These are phyloP conservation scores for Corynorhinus townsendii DNA, from an alignment of 2,113 vertebrate genomes.

Conservation along the genomic window DNA sequence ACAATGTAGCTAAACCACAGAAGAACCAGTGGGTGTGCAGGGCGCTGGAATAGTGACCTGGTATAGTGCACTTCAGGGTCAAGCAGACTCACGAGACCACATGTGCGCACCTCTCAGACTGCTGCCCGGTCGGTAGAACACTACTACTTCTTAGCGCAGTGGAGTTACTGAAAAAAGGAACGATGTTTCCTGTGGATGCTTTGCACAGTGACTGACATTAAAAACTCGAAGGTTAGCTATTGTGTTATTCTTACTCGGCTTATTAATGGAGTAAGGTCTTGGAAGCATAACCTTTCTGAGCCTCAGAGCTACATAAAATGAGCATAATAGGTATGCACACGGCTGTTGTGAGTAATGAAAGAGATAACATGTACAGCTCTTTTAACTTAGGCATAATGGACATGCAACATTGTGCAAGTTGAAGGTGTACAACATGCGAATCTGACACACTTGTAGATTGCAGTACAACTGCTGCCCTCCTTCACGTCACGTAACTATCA, in stretches of 20 bases:
- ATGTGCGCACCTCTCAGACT: background rate
- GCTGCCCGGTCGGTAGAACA: background rate
- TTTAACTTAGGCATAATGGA: background rate
- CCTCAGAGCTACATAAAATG: background rate
- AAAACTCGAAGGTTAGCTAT: background rate
- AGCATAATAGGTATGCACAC: background rate
- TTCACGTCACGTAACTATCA: too few relatives aligned
- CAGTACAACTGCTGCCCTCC: background rate
- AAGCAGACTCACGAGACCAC: background rate
- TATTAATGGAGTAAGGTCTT: background rate
- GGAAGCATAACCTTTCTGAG: background rate
- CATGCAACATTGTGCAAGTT: background rate
- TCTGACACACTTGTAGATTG: background rate
- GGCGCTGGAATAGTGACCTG: background rate
- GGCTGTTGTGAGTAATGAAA: background rate
- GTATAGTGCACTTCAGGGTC: background rate
- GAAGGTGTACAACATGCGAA: background rate
- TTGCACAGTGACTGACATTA: background rate
- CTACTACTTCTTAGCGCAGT: background rate
- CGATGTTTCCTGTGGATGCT: background rate
- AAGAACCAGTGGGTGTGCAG: background rate
- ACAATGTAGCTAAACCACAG: background rate
- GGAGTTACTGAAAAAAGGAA: background rate
- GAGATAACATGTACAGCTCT: background rate
- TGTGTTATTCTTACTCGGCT: background rate